phyloP scores from a whole-genome alignment of 2,888 invertebrate species.

The Prenolepis imparis region DNA sequence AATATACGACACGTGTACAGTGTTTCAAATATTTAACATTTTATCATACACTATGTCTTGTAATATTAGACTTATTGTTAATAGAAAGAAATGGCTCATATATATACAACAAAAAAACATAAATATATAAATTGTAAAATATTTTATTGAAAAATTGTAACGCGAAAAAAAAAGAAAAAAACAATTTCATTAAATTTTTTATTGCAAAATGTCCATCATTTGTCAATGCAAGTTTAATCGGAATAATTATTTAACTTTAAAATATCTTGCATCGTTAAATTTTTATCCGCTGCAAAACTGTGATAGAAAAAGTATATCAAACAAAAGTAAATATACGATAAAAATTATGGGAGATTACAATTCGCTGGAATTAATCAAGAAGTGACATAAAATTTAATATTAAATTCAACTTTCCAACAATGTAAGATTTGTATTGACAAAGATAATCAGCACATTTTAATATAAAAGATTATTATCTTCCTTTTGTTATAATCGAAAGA shows the following conservation, averaged over 20 bases:
- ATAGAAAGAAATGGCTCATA: not conserved
- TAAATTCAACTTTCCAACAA: conserved; percentile 13
- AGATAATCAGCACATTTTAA: conserved; percentile 4
- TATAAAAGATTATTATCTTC: not conserved
- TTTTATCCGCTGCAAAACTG: conserved; percentile 2
- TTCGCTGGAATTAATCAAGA: conserved; percentile 26
- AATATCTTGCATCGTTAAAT: not conserved
- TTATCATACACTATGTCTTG: not conserved
- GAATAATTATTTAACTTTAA: conserved; percentile 18
- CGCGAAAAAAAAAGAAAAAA: not conserved
- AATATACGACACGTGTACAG: not conserved
- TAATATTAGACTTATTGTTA: not conserved
- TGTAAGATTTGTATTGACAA: not conserved
- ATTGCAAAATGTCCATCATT: not conserved
- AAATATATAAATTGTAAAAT: not conserved
- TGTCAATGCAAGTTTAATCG: not conserved
- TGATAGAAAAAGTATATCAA: not conserved
- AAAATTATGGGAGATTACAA: not conserved
- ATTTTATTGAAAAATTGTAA: not conserved
- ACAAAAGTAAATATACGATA: not conserved
- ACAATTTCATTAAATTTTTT: not conserved
- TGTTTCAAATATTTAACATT: not conserved
- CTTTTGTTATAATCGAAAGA: not conserved
- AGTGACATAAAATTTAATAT: not conserved
- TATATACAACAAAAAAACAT: not conserved